phyloP scores from a whole-genome alignment of 2,888 invertebrate genomes.

The Orgyia antiqua region DNA sequence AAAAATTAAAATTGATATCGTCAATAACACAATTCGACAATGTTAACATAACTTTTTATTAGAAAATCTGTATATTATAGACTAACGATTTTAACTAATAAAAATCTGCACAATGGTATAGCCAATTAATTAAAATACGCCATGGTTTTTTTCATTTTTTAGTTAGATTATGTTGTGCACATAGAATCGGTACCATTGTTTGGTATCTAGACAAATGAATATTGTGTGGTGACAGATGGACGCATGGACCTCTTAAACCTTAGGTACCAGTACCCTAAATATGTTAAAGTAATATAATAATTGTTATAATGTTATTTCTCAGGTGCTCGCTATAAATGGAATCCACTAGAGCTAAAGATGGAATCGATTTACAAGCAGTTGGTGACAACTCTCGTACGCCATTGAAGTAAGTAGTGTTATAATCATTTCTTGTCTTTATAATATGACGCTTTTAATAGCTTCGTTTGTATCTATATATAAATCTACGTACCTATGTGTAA shows the following conservation, averaged over 20 bases:
- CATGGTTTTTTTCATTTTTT: no score
- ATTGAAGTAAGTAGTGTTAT: conserved; percentile 19
- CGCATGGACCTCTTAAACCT: not conserved
- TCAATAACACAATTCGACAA: no score
- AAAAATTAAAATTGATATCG: no score
- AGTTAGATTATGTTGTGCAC: no score
- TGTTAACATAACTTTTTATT: no score
- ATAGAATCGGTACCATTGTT: no score
- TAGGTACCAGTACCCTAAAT: not conserved
- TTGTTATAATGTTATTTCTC: not conserved
- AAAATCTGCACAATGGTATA: no score
- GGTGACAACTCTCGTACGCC: conserved; percentile 16
- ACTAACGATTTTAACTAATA: no score
- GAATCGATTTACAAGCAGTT: conserved; percentile 34
- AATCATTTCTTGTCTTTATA: not conserved
- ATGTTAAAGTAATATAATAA: not conserved
- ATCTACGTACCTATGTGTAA: not conserved
- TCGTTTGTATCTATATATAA: not conserved
- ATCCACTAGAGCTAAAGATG: conserved; percentile 12
- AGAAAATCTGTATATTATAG: no score
- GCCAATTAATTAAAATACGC: no score
- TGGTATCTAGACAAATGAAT: no score
- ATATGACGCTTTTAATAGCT: not conserved
- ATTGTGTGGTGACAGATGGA: no score
- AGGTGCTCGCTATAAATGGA: conserved; percentile 11